A percentile compares a stretch with the other conserved stretches of the same genome.
phyloP scores from a whole-genome alignment of 2,113 vertebrate genomes.

The Synchiropus splendidus region DNA sequence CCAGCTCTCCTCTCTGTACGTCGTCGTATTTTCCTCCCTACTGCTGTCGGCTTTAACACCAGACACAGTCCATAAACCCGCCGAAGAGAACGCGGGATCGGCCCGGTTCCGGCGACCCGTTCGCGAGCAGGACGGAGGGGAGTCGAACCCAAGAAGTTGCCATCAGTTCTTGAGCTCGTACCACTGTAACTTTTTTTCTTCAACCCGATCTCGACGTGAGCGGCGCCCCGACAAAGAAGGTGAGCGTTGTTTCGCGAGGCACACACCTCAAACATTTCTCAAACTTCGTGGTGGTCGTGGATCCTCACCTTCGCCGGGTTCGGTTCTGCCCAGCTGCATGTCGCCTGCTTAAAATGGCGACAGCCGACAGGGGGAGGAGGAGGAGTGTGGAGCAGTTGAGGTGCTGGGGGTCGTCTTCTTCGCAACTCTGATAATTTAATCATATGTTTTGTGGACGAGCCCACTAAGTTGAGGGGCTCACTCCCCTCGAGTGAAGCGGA shows the following conservation, averaged over 20 bases:
- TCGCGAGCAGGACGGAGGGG: conserved; percentile 39
- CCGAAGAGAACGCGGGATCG: conserved; percentile 22
- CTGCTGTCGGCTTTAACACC: conserved; percentile 32
- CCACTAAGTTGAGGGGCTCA: conserved; percentile 40
- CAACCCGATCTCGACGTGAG: neutral
- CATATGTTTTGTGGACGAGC: conserved; percentile 6
- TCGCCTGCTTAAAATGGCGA: conserved; percentile 76
- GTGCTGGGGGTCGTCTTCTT: conserved; percentile 23
- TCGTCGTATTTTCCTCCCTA: conserved; percentile 66
- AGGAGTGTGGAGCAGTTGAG: conserved; percentile 1
- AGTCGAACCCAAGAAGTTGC: conserved; percentile 47
- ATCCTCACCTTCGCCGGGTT: conserved; percentile 43
- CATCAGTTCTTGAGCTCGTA: conserved; percentile 44
- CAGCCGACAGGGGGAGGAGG: conserved; percentile 41
- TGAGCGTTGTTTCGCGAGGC: conserved; percentile 44
- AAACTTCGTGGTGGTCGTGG: conserved; percentile 46
- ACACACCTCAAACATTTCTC: conserved; percentile 13
- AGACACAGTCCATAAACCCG: conserved; percentile 60
- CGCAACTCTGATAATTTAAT: conserved; percentile 12
- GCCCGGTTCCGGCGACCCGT: conserved; percentile 34
- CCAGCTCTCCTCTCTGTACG: conserved; percentile 61
- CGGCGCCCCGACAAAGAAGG: conserved; percentile 42
- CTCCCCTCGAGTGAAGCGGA: conserved; percentile 51
- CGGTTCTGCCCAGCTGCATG: conserved; percentile 56
- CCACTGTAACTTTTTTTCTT: conserved; percentile 46